phyloP scores from a whole-genome alignment of 2,113 vertebrate genomes.

The Maccullochella peelii region DNA sequence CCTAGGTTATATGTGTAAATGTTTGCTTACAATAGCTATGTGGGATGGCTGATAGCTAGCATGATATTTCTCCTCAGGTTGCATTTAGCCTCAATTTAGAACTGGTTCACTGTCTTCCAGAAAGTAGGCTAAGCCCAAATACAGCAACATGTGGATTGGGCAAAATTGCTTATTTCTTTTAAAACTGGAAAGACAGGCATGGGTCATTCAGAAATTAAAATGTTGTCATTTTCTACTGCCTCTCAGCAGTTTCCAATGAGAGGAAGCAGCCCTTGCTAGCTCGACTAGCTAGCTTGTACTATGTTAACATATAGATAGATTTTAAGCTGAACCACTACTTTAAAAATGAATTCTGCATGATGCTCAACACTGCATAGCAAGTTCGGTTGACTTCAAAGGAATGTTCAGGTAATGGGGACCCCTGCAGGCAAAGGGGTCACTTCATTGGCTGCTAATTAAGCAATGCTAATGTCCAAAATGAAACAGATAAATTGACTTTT shows the following conservation, averaged over 20 bases:
- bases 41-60: background rate
- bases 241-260: background rate
- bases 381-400: constrained; percentile 39
- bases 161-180: background rate
- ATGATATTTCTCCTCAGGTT: background rate
- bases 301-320: background rate
- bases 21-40: background rate
- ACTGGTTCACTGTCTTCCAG: constrained; percentile 19
- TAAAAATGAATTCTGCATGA: constrained; percentile 8
- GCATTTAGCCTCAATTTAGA: constrained; percentile 17
- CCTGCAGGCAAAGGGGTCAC: constrained; percentile 28
- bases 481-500: constrained; percentile 39
- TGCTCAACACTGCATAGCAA: constrained; percentile 11
- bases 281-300: too few species aligned
- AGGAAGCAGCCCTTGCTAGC: background rate
- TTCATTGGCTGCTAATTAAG: constrained; percentile 45
- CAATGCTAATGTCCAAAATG: constrained; percentile 42
- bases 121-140: constrained; percentile 12
- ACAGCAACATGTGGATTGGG: background rate
- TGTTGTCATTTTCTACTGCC: background rate
- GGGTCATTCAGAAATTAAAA: background rate
- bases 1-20: too few species aligned
- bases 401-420: constrained; percentile 34
- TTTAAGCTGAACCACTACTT: constrained; percentile 1
- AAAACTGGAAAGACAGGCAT: background rate